These are phyloP conservation scores for Drosophila sordidula DNA, from an alignment of 2,888 invertebrate species.

Conservation along the genomic window DNA sequence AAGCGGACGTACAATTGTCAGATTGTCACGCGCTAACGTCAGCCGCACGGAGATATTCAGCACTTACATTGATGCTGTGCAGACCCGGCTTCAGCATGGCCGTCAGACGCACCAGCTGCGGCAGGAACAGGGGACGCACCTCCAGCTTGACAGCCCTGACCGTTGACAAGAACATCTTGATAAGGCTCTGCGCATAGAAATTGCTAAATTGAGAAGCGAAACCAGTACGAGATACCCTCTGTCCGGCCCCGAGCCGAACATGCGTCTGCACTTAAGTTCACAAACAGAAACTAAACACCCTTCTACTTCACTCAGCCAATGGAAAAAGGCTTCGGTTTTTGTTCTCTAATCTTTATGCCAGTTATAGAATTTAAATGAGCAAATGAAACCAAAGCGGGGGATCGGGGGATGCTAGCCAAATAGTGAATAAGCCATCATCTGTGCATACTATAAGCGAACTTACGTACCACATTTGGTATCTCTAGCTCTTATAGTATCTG, in stretches of 20 bases:
- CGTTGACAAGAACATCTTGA: constrained; percentile 90
- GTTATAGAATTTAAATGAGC: too few species aligned
- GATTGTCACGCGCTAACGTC: constrained; percentile 1
- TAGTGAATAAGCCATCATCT: too few species aligned
- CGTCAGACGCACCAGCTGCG: constrained; percentile 93
- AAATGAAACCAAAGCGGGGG: too few species aligned
- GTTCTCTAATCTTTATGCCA: too few species aligned
- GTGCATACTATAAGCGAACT: too few species aligned
- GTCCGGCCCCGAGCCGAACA: background rate
- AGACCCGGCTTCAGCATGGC: constrained; percentile 93
- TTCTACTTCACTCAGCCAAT: too few species aligned
- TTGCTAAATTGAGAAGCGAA: background rate
- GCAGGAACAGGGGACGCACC: constrained; percentile 95
- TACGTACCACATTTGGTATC: too few species aligned
- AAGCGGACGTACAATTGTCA: constrained; percentile 12
- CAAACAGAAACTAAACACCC: too few species aligned
- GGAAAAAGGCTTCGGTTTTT: too few species aligned
- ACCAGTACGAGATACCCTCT: background rate
- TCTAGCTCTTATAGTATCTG: too few species aligned
- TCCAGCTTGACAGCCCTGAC: constrained; percentile 92
- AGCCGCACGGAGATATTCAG: background rate
- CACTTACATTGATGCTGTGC: constrained; percentile 88
- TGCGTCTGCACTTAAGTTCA: too few species aligned
- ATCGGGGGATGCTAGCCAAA: too few species aligned
- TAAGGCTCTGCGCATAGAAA: constrained; percentile 87